Percentiles rank a stretch among this genome's conserved stretches.
These are phyloP conservation scores for Taphrorychus bicolor DNA, from an alignment of 2,888 invertebrate species.

Conservation along the genomic window DNA sequence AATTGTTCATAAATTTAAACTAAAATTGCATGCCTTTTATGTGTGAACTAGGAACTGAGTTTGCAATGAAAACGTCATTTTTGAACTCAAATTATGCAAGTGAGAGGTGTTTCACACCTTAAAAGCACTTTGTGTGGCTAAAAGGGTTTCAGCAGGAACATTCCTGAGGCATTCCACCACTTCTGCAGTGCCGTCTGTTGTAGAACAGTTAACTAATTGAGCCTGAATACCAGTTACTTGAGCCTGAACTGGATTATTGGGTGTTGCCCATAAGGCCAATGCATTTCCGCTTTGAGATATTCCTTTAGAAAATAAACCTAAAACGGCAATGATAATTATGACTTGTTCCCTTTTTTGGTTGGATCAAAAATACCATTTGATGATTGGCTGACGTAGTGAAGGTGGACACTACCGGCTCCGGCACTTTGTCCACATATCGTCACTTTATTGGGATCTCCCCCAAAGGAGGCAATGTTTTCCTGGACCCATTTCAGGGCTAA, in stretches of 20 bases:
- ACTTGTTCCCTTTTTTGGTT: too few species aligned
- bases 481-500: too few species aligned
- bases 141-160: slow-evolving; percentile 56
- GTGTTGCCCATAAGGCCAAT: slow-evolving; percentile 56
- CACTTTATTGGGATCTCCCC: too few species aligned
- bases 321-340: slow-evolving; percentile 11
- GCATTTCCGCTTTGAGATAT: slow-evolving; percentile 63
- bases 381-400: slow-evolving; percentile 60
- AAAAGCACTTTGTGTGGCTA: slow-evolving; percentile 58
- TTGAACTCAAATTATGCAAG: too few species aligned
- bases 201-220: slow-evolving; percentile 55
- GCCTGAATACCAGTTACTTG: slow-evolving; percentile 57
- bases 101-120: slow-evolving; percentile 53
- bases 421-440: too few species aligned
- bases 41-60: too few species aligned
- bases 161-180: slow-evolving; percentile 58
- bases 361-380: slow-evolving; percentile 58
- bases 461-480: too few species aligned
- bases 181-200: slow-evolving; percentile 47
- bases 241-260: slow-evolving; percentile 46
- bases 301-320: slow-evolving; percentile 60
- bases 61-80: too few species aligned
- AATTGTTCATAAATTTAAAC: slow-evolving; percentile 6
- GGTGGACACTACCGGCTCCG: slow-evolving; percentile 60
- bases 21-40: too few species aligned